phyloP scores from a whole-genome alignment of 2,888 invertebrate species.

The Acheta domesticus region DNA sequence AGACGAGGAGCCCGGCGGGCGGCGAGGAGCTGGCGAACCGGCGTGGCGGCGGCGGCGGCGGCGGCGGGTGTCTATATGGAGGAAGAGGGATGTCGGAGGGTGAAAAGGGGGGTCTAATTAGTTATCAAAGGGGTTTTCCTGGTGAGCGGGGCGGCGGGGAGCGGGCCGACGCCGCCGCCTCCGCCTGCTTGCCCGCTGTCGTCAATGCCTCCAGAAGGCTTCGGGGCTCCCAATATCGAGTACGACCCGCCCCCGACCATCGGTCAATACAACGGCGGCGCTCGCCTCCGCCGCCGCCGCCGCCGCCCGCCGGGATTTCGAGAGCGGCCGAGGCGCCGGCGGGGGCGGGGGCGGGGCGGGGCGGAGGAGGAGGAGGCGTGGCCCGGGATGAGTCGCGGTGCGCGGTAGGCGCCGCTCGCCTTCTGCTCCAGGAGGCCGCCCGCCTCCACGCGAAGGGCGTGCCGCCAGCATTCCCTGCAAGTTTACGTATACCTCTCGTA shows the following conservation, averaged over 20 bases:
- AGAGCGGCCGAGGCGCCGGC: background rate
- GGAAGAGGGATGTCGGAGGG: constrained; percentile 29
- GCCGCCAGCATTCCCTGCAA: no score
- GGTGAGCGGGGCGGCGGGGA: constrained; percentile 28
- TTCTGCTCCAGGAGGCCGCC: background rate
- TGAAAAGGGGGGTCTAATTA: constrained; percentile 31
- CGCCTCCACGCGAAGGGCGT: no score
- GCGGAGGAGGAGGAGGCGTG: background rate
- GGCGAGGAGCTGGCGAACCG: constrained; percentile 30
- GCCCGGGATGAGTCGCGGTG: background rate
- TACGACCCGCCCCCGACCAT: background rate
- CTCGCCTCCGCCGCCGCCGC: background rate
- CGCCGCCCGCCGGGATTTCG: background rate
- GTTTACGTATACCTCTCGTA: no score
- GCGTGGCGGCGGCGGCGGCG: constrained; percentile 31
- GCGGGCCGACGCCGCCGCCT: background rate
- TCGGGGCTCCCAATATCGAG: background rate
- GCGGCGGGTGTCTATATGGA: constrained; percentile 35
- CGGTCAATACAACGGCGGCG: constrained; percentile 9
- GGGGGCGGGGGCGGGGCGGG: background rate
- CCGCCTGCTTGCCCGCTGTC: background rate
- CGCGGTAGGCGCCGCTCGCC: background rate
- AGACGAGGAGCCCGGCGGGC: constrained; percentile 22
- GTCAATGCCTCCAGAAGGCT: constrained; percentile 6
- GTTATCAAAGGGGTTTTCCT: constrained; percentile 36